phyloP scores from a whole-genome alignment of 2,888 invertebrate species.

The Flexamia atlantica region DNA sequence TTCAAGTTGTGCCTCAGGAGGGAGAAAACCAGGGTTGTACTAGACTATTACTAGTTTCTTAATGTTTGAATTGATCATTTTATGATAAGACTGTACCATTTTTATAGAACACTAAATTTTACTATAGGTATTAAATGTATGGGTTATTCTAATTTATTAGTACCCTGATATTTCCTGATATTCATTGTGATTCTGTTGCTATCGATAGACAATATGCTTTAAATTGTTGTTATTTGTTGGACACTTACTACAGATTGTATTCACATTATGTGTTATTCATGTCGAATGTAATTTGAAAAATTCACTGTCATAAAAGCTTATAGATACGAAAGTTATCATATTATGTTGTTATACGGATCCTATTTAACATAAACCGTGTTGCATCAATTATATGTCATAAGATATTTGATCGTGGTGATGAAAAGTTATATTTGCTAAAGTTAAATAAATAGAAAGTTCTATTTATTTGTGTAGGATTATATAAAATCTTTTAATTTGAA shows the following conservation, averaged over 20 bases:
- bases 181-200: constrained; percentile 34
- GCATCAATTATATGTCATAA: constrained; percentile 57
- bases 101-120: constrained; percentile 55
- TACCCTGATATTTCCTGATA: constrained; percentile 30
- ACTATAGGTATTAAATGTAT: constrained; percentile 44
- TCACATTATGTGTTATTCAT: constrained; percentile 46
- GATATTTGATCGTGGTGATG: constrained; percentile 49
- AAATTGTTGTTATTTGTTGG: constrained; percentile 40
- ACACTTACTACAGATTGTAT: constrained; percentile 27
- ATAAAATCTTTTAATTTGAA: constrained; percentile 38
- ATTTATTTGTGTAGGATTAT: constrained; percentile 54
- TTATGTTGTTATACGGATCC: constrained; percentile 32
- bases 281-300: constrained; percentile 43
- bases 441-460: constrained; percentile 53
- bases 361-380: constrained; percentile 43
- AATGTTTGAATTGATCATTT: constrained; percentile 56
- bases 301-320: constrained; percentile 55
- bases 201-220: constrained; percentile 50
- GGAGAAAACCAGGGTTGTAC: constrained; percentile 56
- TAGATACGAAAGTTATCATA: constrained; percentile 55
- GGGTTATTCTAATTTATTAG: constrained; percentile 34
- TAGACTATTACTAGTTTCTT: constrained; percentile 55
- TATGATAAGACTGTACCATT: constrained; percentile 56
- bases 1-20: constrained; percentile 44
- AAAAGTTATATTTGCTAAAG: constrained; percentile 51